These are phyloP conservation scores for Yponomeuta malinellus DNA, from an alignment of 2,888 invertebrate species.

Conservation along the genomic window DNA sequence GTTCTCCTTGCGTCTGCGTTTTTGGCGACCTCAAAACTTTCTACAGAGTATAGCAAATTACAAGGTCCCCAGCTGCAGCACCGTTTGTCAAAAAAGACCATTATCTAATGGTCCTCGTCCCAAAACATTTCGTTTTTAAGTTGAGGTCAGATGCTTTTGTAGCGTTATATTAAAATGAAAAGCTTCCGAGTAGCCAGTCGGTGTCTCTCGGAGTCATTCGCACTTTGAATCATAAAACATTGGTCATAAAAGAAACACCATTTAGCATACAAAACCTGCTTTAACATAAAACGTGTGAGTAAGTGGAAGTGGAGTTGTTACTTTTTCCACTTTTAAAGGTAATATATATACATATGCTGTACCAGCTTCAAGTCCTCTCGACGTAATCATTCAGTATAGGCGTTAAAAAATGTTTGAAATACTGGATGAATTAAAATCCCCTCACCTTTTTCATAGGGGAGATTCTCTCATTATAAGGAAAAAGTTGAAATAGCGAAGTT, in stretches of 20 bases:
- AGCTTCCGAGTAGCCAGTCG: conserved; percentile 54
- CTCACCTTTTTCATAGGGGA: too few relatives aligned
- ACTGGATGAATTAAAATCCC: too few relatives aligned
- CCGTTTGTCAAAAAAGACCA: background rate
- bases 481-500: too few relatives aligned
- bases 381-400: too few relatives aligned
- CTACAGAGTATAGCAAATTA: background rate
- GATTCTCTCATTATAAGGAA: too few relatives aligned
- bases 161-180: conserved; percentile 54
- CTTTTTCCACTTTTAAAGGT: background rate
- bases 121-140: conserved; percentile 26
- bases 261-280: conserved; percentile 45
- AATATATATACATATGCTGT: too few relatives aligned
- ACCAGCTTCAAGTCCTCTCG: too few relatives aligned
- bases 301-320: background rate
- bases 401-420: too few relatives aligned
- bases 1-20: background rate
- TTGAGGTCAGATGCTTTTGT: background rate
- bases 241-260: conserved; percentile 64
- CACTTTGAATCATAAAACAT: conserved; percentile 49
- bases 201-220: conserved; percentile 25
- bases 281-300: background rate
- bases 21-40: background rate
- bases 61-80: background rate
- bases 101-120: background rate